phyloP scores from a whole-genome alignment of 2,113 vertebrate genomes.

The Coturnix japonica region DNA sequence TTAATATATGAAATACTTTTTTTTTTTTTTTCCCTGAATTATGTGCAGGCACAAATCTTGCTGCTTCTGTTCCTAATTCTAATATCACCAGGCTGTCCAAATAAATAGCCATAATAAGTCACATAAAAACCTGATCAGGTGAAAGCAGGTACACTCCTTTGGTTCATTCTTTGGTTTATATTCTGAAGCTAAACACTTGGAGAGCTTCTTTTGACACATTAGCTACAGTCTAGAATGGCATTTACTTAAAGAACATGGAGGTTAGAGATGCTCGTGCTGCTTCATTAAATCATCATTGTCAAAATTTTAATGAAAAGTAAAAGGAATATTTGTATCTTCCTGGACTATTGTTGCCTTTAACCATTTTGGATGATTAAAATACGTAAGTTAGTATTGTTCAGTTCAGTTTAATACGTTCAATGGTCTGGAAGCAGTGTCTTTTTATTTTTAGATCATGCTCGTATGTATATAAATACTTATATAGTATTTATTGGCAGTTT shows the following conservation, averaged over 20 bases:
- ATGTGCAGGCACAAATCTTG: not conserved
- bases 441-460: not conserved
- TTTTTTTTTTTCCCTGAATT: not conserved
- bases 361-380: constrained; percentile 67
- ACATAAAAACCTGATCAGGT: not conserved
- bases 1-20: not conserved
- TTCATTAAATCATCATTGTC: constrained; percentile 47
- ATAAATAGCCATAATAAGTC: not conserved
- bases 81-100: not conserved
- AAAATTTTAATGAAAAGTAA: constrained; percentile 56
- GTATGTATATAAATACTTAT: constrained; percentile 29
- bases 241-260: constrained; percentile 22
- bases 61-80: not conserved
- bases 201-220: not conserved
- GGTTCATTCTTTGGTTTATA: not conserved
- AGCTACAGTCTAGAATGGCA: not conserved
- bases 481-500: constrained; percentile 38
- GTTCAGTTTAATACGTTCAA: constrained; percentile 72
- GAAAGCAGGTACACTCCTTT: not conserved
- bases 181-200: not conserved
- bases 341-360: constrained; percentile 49
- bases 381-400: constrained; percentile 61
- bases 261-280: not conserved
- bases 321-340: constrained; percentile 45
- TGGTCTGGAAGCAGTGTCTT: constrained; percentile 41